Evolutionary conservation across 1,140 invertebrate genomes (phyloP), one percentile per base, ranked within the genome.

Genomic region (Tribolium madens): DNA sequence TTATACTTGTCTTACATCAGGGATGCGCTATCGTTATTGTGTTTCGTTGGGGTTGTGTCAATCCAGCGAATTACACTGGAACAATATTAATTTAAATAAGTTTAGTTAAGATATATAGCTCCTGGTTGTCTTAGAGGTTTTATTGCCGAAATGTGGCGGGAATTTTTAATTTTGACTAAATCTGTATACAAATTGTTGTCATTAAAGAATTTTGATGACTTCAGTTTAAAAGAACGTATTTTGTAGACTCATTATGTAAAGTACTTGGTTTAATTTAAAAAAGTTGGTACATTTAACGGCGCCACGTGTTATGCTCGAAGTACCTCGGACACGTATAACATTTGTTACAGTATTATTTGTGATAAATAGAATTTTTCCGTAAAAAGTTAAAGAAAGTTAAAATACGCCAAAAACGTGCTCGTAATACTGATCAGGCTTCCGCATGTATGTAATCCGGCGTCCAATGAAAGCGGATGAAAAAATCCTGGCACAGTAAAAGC

Each of bases 261-360:
- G 7, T 52, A 15, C 50, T 12, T 7, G 46, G 50, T 52, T 13
- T 52, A 52, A 9, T 17, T 13, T 12, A 73, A 48, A 18, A 73
- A 42, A 57, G 31, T 42, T 14, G 21, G 21, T 68, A 36, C 1
- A 17, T 57, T 73, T 57, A 57, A 36, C 48, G n/a, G 9, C 10
- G 15, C 33, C 14, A 12, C 15, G 50, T 13, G 33, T 50, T 73
- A n/a, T 46, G 48, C 26, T 15, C 18, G 4, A 57, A 47, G n/a
- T 31, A 75, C 46, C 73, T 53, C 48, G 53, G 36, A 42, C 73
- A 75, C 73, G 73, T 75, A 42, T 53, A 13, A 47, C 73, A 75
- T 75, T 75, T 75, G 73, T 75, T 75, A 64, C 53, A 53, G 73
- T 75, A 75, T 64, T 64, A 64, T 75, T 75, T 75, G 73, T 75